phyloP scores from a whole-genome alignment of 2,888 invertebrate species.

The Drosophila prostipennis region DNA sequence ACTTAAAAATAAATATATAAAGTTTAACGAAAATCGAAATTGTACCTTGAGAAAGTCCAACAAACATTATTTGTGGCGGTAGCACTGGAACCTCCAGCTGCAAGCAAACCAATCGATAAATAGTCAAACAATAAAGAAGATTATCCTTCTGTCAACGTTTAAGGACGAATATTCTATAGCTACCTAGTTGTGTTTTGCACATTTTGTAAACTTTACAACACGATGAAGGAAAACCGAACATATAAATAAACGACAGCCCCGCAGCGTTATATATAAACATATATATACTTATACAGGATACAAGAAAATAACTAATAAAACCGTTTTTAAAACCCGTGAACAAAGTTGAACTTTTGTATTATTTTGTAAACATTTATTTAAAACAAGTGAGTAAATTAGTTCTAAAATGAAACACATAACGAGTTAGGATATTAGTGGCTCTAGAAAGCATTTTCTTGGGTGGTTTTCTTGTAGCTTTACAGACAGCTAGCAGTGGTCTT shows the following conservation, averaged over 20 bases:
- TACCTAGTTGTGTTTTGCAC: slow-evolving; percentile 75
- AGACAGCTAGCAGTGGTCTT: no score
- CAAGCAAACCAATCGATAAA: slow-evolving; percentile 23
- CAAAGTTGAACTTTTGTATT: background rate
- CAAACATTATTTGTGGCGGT: slow-evolving; percentile 14
- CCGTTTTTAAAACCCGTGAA: slow-evolving; percentile 61
- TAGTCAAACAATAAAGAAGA: slow-evolving; percentile 31
- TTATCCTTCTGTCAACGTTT: slow-evolving; percentile 10
- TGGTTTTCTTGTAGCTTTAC: background rate
- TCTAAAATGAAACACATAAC: slow-evolving; percentile 4
- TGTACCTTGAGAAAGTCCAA: slow-evolving; percentile 64
- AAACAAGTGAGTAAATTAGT: slow-evolving; percentile 24
- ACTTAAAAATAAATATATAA: slow-evolving; percentile 2
- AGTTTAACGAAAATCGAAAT: slow-evolving; percentile 24
- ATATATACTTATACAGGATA: slow-evolving; percentile 51
- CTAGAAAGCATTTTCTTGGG: background rate
- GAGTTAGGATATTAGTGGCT: background rate
- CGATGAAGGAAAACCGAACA: slow-evolving; percentile 36
- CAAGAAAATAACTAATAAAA: slow-evolving; percentile 62
- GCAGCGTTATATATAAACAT: slow-evolving; percentile 51
- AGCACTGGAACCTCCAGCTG: slow-evolving; percentile 21
- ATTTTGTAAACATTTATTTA: slow-evolving; percentile 34
- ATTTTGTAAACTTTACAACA: slow-evolving; percentile 76
- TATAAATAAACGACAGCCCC: slow-evolving; percentile 38
- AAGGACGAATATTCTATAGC: slow-evolving; percentile 36